Percentiles rank a stretch among this genome's conserved stretches.
These are phyloP conservation scores for Amphipyra berbera DNA, from an alignment of 2,888 invertebrate genomes.

Conservation along the genomic window DNA sequence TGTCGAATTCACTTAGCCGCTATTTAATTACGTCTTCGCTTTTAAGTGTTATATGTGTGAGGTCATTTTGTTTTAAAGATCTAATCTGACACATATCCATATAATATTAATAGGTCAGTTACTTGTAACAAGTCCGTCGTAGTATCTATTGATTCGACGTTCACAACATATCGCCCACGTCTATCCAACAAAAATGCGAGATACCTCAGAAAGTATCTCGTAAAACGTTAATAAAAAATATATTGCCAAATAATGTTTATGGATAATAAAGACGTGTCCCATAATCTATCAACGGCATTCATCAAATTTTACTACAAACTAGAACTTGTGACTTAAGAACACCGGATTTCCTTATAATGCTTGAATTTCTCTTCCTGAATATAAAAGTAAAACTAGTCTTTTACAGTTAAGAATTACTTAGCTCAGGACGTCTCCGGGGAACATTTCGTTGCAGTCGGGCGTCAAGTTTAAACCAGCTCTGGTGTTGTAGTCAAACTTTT, in stretches of 20 bases:
- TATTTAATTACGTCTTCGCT: slow-evolving; percentile 51
- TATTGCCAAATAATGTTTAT: slow-evolving; percentile 46
- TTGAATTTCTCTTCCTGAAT: slow-evolving; percentile 48
- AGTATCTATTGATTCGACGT: not conserved
- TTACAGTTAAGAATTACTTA: slow-evolving; percentile 60
- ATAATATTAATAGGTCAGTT: not conserved
- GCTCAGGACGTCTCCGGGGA: slow-evolving; percentile 60
- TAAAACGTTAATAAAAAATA: slow-evolving; percentile 38
- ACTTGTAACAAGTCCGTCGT: not conserved
- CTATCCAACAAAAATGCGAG: slow-evolving; percentile 6
- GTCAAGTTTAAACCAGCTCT: slow-evolving; percentile 65
- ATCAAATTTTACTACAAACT: slow-evolving; percentile 46
- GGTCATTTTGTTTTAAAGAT: slow-evolving; percentile 14
- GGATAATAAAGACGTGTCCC: slow-evolving; percentile 26
- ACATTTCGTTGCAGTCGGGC: slow-evolving; percentile 61
- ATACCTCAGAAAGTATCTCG: slow-evolving; percentile 13
- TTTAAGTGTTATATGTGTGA: slow-evolving; percentile 19
- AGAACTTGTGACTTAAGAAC: slow-evolving; percentile 32
- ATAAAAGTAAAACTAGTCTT: slow-evolving; percentile 52
- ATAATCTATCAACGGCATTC: slow-evolving; percentile 40
- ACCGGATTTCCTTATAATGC: slow-evolving; percentile 50
- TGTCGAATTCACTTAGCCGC: slow-evolving; percentile 61
- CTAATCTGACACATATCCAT: slow-evolving; percentile 7
- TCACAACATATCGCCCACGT: not conserved
- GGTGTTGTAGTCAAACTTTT: slow-evolving; percentile 74